Base-by-base conservation (phyloP, 2,888 invertebrate species). In the Brachycybe producta region DNA sequence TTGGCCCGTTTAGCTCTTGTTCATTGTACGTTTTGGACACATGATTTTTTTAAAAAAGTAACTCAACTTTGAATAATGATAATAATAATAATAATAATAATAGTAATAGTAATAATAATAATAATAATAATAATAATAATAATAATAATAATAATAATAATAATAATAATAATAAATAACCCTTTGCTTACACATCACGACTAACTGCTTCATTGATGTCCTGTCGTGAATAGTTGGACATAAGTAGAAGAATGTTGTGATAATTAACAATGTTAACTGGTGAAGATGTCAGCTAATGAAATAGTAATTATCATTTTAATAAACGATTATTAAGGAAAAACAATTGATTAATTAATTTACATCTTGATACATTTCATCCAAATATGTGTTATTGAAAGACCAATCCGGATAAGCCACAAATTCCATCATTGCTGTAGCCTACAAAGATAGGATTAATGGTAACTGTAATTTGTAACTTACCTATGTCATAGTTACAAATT, bases 371-470 rank as follows among this genome's bases (percentile, higher is more conserved):
- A 44, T 26, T 19, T 51, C 21, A 17, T 43, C 35, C 19, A 52
- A n/a, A n/a, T 13, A 26, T 5, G 52, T 43, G 8, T 40, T 38
- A 24, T 52, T 49, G 5, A 34, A 38, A 21, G 49, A 19, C n/a
- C 27, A 27, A 17, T 48, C 49, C 1, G 49, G 52, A 43, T 52
- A 52, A 11, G 35, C 52, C 11, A 52, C 38, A 49, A 49, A 49
- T 19, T 35, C 26, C 17, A 43, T 35, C 36, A 52, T 40, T 3
- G 38, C 43, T 4, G 35, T 35, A 7, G 52, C 52, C 52, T 52
- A 15, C 30, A 35, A 21, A 11, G 5, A 1, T 7, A 27, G 13
- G 41, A 41, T 23, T 21, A 27, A 42, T 15, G 7, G 13, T 11
- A 36, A n/a, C 24, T n/a, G 15, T 43, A 5, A 3, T n/a, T 26